Evolutionary conservation across 2,113 vertebrate genomes (phyloP).

Genomic region (Grus americana): DNA sequence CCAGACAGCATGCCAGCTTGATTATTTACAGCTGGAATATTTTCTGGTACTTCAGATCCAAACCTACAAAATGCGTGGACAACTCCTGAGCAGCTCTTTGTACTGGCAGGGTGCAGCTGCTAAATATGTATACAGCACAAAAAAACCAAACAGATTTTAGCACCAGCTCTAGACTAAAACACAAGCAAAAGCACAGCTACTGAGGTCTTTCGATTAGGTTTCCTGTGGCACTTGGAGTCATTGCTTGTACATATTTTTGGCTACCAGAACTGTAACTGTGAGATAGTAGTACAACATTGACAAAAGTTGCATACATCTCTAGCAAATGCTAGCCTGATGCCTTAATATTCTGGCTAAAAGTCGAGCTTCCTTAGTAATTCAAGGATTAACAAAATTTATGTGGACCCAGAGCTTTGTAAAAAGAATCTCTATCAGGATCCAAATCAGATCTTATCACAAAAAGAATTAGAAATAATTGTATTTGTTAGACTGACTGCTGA

Average conservation of each 20-base stretch:
- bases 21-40: not conserved
- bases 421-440: not conserved
- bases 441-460: not conserved
- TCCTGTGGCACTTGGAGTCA: not conserved
- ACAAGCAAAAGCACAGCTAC: not conserved
- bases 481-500: not conserved
- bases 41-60: not conserved
- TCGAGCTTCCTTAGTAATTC: not conserved
- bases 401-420: not conserved
- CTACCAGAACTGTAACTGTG: not conserved
- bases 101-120: not conserved
- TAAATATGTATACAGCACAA: not conserved
- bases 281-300: not conserved
- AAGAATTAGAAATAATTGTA: not conserved
- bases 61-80: not conserved
- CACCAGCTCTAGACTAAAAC: not conserved
- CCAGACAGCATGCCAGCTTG: not conserved
- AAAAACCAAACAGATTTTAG: not conserved
- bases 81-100: not conserved
- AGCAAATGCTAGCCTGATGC: not conserved
- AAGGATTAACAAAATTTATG: not conserved
- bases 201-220: not conserved
- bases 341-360: not conserved
- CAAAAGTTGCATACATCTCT: not conserved
- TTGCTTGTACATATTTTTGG: rapidly evolving